phyloP scores from a whole-genome alignment of 2,113 vertebrate species.

The Cisticola juncidis region DNA sequence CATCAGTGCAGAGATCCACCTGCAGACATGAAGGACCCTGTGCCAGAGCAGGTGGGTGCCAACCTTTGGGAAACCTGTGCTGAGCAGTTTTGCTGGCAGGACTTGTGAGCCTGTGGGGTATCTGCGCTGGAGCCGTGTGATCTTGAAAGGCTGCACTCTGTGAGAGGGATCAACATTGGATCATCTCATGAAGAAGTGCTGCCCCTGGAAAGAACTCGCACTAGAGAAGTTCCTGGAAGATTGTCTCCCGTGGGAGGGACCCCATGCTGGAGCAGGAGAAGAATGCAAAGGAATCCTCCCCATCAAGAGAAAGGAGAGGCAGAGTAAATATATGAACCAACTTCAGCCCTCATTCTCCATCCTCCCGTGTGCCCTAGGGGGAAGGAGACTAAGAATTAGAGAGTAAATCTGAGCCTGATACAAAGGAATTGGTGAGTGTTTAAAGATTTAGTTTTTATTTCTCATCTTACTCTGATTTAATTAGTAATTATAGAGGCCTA shows the following conservation, averaged over 20 bases:
- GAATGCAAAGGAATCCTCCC: neutral
- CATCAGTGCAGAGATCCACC: neutral
- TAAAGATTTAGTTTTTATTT: neutral
- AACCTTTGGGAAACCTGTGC: neutral
- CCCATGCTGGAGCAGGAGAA: rapidly evolving
- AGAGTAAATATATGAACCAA: neutral
- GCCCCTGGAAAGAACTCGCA: neutral
- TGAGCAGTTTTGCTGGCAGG: neutral
- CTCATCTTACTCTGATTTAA: neutral
- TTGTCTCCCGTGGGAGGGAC: neutral
- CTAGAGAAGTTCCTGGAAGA: neutral
- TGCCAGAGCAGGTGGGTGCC: rapidly evolving
- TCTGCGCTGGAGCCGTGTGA: neutral
- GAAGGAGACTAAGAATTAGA: neutral
- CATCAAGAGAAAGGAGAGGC: neutral
- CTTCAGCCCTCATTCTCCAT: neutral
- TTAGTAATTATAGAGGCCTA: neutral
- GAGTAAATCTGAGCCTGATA: neutral
- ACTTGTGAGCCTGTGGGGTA: neutral
- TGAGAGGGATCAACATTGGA: rapidly evolving
- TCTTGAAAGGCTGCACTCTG: too few species aligned
- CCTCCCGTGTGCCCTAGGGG: neutral
- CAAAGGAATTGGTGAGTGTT: neutral
- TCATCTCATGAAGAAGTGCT: neutral
- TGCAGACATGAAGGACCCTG: neutral